Base-by-base conservation (phyloP, 2,888 invertebrate species). In the Ctena decussata region DNA sequence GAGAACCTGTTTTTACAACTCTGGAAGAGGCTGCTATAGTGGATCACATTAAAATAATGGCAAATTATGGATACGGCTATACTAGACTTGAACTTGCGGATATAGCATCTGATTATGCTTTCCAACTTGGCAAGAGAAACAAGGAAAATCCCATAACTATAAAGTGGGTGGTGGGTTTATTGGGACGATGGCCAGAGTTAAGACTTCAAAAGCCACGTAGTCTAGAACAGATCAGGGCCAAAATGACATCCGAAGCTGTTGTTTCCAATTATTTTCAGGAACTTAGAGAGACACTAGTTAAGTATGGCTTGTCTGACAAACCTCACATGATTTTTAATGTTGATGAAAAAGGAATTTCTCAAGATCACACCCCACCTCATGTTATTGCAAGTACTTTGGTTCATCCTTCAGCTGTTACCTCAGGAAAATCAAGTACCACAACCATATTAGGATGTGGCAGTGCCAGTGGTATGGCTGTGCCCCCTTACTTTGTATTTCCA, bases 401-500 rank as follows among this genome's bases (percentile, higher is more conserved):
- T 70, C n/a, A 27, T 30, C 75, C 72, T 15, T 37, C 71, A 1
- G 84, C 72, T 21, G 77, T 84, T 0, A 82, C 80, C n/a, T n/a
- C 77, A 32, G 77, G 73, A 0, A 70, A 60, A 24, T 30, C 65
- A 5, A 73, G 46, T 44, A 84, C 76, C 18, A 60, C 57, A 3
- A 87, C 84, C 12, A 21, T 82, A 6, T 32, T 87, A 12, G 76
- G 80, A 11, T 77, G 78, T 75, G 77, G 75, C 24, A 83, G 82
- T 76, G 87, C 83, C 21, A 44, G 71, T 60, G 83, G 82, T 18
- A 76, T 76, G 3, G 60, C 83, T n/a, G 65, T 85, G 18, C 82
- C 80, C 6, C 69, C 85, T 27, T 84, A 39, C 77, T 89, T 86
- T 80, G 80, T 86, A 15, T 88, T 89, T 70, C 71, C 84, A n/a